Base-by-base conservation (phyloP, 2,797 vertebrate genomes). In the Sebastes diaconus region DNA sequence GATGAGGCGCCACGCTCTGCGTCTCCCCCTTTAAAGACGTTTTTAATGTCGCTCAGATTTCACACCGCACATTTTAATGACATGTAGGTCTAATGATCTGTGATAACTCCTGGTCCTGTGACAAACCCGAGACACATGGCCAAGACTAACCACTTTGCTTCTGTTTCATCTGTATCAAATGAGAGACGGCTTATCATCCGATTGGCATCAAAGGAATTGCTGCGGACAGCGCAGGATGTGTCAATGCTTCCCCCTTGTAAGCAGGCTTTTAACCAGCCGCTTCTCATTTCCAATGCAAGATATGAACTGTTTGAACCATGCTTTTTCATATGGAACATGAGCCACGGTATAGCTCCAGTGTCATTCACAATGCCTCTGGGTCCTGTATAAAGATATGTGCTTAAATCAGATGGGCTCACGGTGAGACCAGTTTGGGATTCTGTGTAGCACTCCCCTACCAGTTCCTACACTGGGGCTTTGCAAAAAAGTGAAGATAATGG, bases 401-500 rank as follows among this genome's bases (percentile, higher is more conserved):
- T 90, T 77, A 82, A 90, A 87, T 88, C 82, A 73, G 29, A 90
- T 24, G 64, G 60, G 66, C 69, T 84, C 63, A 13, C 20, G 2
- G 79, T 55, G 22, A 76, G 69, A 84, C 83, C 59, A 77, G 69
- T 61, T 75, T 81, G 74, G 70, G 77, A 90, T 87, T 75, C 61
- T 77, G 71, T 67, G 4, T n/a, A 85, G 84, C 55, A 60, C 42
- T 58, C 63, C 55, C 16, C 9, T 42, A 76, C 84, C 66, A 71
- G 64, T 67, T 83, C 30, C 65, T 70, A 79, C 75, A 69, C 78
- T 20, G 55, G 64, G 66, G 77, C 76, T 83, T 82, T 87, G 86
- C 75, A 79, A 64, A 83, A 54, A 54, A 54, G 57, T 72, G 81
- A 91, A 84, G 86, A 92, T 93, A 94, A 95, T 89, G 84, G 90